phyloP scores from a whole-genome alignment of 1,140 invertebrate genomes.

The Lamellibrachia luymesi region DNA sequence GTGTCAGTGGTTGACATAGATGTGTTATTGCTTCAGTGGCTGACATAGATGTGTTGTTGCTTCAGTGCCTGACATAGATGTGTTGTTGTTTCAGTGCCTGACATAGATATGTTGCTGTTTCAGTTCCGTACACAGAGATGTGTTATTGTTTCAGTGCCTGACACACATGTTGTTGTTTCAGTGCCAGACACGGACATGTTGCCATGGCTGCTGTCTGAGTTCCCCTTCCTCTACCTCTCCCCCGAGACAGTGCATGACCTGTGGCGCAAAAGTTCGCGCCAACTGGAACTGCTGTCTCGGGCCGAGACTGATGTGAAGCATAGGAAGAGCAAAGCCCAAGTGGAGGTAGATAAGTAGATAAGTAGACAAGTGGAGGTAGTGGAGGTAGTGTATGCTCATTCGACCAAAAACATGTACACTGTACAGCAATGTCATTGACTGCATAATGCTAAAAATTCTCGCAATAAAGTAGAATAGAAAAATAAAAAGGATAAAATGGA shows the following conservation, averaged over 20 bases:
- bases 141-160: conserved; percentile 52
- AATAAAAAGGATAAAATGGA: no score
- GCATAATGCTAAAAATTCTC: no score
- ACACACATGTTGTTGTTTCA: conserved; percentile 30
- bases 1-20: conserved; percentile 53
- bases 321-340: conserved; percentile 48
- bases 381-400: no score
- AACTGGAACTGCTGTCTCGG: conserved; percentile 50
- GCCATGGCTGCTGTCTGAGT: conserved; percentile 50
- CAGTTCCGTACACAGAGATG: conserved; percentile 49
- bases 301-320: conserved; percentile 45
- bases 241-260: conserved; percentile 54
- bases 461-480: no score
- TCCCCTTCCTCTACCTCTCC: conserved; percentile 53
- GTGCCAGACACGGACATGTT: conserved; percentile 36
- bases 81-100: not conserved
- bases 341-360: conserved; percentile 31
- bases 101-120: conserved; percentile 43
- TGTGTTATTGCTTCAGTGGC: conserved; percentile 25
- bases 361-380: not conserved
- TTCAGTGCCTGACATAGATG: conserved; percentile 50
- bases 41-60: conserved; percentile 40
- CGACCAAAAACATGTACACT: no score
- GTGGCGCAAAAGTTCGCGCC: conserved; percentile 48
- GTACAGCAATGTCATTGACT: no score